phyloP scores from a whole-genome alignment of 2,888 invertebrate species.

The Cryptocephalus moraei region DNA sequence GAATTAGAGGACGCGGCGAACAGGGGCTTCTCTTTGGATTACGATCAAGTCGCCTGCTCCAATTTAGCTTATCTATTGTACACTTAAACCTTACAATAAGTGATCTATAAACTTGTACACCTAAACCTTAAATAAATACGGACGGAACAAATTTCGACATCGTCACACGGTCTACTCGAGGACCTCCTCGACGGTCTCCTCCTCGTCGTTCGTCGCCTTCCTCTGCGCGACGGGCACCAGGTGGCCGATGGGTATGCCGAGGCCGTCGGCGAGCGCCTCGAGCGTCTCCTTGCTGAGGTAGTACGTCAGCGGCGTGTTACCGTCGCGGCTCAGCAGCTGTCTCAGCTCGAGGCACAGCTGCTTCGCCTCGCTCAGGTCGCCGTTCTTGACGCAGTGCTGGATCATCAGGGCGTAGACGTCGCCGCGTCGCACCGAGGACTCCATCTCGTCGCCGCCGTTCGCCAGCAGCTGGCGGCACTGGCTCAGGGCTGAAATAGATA shows the following conservation, averaged over 20 bases:
- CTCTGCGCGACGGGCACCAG: conserved; percentile 23
- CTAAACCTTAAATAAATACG: background rate
- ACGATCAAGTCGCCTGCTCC: conserved; percentile 55
- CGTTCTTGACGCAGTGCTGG: conserved; percentile 30
- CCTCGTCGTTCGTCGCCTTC: background rate
- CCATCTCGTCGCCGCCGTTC: conserved; percentile 31
- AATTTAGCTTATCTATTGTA: conserved; percentile 1
- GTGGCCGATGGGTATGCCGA: conserved; percentile 28
- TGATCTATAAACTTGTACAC: no score
- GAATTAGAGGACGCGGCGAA: conserved; percentile 59
- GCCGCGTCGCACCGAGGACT: conserved; percentile 35
- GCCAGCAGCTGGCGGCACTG: conserved; percentile 34
- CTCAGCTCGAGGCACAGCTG: conserved; percentile 31
- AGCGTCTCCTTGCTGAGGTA: conserved; percentile 35
- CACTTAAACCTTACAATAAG: background rate
- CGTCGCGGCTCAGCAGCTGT: conserved; percentile 26
- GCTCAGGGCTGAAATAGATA: conserved; percentile 24
- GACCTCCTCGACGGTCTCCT: conserved; percentile 13
- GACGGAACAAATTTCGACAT: no score
- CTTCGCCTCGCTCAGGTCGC: conserved; percentile 32
- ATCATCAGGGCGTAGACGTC: conserved; percentile 38
- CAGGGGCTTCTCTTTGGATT: conserved; percentile 62
- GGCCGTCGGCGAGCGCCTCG: conserved; percentile 32
- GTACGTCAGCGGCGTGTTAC: conserved; percentile 31
- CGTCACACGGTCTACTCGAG: conserved; percentile 2